Percentiles rank a stretch among this genome's conserved stretches.
Evolutionary conservation across 2,113 vertebrate genomes (phyloP).

Genomic region (Dasypus novemcinctus): DNA sequence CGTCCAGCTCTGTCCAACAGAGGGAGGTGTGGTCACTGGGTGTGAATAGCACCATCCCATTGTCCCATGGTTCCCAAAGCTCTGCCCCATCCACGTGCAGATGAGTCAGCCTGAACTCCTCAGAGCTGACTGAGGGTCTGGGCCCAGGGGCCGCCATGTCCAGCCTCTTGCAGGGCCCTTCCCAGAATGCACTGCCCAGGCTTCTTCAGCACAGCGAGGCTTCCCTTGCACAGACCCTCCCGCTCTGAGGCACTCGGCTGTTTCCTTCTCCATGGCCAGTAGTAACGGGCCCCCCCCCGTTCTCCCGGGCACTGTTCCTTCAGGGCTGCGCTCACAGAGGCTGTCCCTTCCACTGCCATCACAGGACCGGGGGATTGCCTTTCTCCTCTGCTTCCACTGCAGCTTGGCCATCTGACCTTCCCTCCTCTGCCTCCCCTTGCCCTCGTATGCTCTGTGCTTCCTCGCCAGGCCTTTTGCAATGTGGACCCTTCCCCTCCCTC

Average conservation of each 20-base stretch:
- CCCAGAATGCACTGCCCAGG: background rate
- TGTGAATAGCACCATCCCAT: background rate
- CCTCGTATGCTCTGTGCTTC: background rate
- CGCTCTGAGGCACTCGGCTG: background rate
- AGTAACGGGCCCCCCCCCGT: too few species aligned
- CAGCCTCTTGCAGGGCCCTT: rapidly evolving
- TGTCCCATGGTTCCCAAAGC: background rate
- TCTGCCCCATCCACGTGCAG: background rate
- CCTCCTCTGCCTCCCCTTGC: rapidly evolving
- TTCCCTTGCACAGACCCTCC: background rate
- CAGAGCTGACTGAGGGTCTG: background rate
- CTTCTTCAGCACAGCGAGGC: background rate
- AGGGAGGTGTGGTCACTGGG: rapidly evolving
- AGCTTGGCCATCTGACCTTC: background rate
- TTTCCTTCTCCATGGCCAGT: background rate
- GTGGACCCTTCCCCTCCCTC: background rate
- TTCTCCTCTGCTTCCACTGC: background rate
- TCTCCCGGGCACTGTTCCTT: too few species aligned
- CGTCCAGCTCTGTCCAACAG: background rate
- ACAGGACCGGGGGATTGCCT: background rate
- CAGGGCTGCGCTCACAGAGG: background rate
- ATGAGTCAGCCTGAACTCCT: background rate
- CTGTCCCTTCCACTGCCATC: background rate
- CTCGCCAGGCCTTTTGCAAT: background rate
- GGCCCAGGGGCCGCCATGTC: background rate